A percentile compares a stretch with the other conserved stretches of the same genome.
These are phyloP conservation scores for Megaceryle alcyon DNA, from an alignment of 2,797 vertebrate genomes.

Conservation along the genomic window DNA sequence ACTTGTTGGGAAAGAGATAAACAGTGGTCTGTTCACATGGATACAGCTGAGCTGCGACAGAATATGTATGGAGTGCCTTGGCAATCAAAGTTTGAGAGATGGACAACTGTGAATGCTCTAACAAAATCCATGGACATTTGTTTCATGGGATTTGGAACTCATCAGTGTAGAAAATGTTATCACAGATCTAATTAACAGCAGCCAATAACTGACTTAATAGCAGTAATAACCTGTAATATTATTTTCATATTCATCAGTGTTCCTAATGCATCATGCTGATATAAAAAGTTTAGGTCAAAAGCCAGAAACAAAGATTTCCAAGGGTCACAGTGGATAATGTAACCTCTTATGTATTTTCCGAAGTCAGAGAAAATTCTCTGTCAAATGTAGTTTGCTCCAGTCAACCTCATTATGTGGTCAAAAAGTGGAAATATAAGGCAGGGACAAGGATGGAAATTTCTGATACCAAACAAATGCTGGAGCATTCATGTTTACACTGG, in stretches of 20 bases:
- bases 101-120: background rate
- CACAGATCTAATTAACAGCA: constrained; percentile 31
- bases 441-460: background rate
- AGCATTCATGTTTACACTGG: background rate
- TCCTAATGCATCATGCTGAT: background rate
- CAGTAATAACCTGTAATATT: constrained; percentile 15
- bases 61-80: background rate
- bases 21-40: background rate
- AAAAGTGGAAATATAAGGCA: background rate
- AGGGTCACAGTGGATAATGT: background rate
- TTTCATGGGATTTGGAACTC: background rate
- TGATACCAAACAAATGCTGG: background rate
- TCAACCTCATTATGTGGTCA: constrained; percentile 44
- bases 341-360: constrained; percentile 46
- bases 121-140: background rate
- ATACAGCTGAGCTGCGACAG: background rate
- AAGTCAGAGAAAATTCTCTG: constrained; percentile 28
- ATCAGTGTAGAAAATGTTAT: background rate
- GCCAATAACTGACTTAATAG: background rate
- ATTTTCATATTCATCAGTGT: constrained; percentile 31
- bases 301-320: constrained; percentile 48
- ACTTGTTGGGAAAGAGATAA: background rate
- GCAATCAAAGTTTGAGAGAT: background rate
- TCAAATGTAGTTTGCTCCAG: constrained; percentile 40
- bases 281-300: constrained; percentile 54